A percentile compares a stretch with the other conserved stretches of the same genome.
Conservation (phyloP, 2,113 vertebrate species). For the Periophthalmus modestus region DNA sequence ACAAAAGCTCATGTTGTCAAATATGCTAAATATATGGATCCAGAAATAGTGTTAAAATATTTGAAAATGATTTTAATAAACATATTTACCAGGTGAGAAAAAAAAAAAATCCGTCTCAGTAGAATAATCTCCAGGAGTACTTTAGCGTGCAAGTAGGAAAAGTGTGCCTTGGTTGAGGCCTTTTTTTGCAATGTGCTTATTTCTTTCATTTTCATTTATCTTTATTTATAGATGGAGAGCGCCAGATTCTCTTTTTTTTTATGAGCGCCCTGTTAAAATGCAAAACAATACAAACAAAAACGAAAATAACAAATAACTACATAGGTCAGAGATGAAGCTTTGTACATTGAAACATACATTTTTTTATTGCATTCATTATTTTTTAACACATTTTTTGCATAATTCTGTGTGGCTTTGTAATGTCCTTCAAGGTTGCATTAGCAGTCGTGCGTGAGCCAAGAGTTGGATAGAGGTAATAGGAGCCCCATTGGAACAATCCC, state of each 20-base stretch:
- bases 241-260: too few relatives aligned
- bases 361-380: background rate
- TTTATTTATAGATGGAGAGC: too few relatives aligned
- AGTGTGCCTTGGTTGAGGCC: background rate
- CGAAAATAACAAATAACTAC: too few relatives aligned
- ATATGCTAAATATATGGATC: background rate
- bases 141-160: too few relatives aligned
- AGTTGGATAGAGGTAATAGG: constrained; percentile 7
- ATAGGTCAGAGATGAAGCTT: too few relatives aligned
- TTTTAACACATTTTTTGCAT: background rate
- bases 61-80: background rate
- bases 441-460: constrained; percentile 17
- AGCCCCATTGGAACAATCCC: constrained; percentile 47
- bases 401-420: background rate
- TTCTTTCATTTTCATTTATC: background rate
- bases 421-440: constrained; percentile 7
- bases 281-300: too few relatives aligned
- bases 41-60: background rate
- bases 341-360: too few relatives aligned
- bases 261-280: too few relatives aligned
- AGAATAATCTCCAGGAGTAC: too few relatives aligned
- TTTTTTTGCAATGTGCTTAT: background rate
- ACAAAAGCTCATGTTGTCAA: background rate
- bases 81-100: too few relatives aligned
- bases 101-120: too few relatives aligned